Evolutionary conservation across 1,140 invertebrate species (phyloP).

Genomic region (Drosophila tristis): DNA sequence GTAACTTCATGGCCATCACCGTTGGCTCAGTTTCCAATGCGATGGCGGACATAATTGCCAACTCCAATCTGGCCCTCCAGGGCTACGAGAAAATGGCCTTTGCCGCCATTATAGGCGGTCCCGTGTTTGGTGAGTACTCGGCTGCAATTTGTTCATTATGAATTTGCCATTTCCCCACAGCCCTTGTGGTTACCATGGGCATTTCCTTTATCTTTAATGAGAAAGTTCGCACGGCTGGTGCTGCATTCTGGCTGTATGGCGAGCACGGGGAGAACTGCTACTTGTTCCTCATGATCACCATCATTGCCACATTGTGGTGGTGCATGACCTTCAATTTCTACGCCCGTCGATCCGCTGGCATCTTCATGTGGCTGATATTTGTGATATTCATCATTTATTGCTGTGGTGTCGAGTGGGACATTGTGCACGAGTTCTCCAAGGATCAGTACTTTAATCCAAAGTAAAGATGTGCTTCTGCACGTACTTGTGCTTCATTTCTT

Average conservation of each 20-base stretch:
- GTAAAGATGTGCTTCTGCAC: conserved; percentile 5
- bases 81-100: conserved; percentile 67
- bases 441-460: conserved; percentile 12
- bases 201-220: conserved; percentile 42
- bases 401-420: conserved; percentile 24
- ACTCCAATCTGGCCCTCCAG: conserved; percentile 37
- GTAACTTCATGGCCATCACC: conserved; percentile 46
- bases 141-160: too few species aligned
- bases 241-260: conserved; percentile 33
- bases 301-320: conserved; percentile 33
- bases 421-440: conserved; percentile 34
- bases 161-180: conserved; percentile 8
- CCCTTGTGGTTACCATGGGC: conserved; percentile 36
- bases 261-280: conserved; percentile 38
- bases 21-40: conserved; percentile 31
- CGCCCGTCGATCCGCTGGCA: conserved; percentile 45
- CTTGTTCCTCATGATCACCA: conserved; percentile 42
- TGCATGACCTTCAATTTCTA: conserved; percentile 35
- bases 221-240: neutral
- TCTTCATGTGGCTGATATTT: conserved; percentile 42
- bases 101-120: conserved; percentile 43
- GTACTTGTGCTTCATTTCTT: neutral
- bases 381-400: conserved; percentile 29
- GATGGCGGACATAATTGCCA: conserved; percentile 45
- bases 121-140: conserved; percentile 43